These are phyloP conservation scores for Anagyrus pseudococci DNA, from an alignment of 2,888 invertebrate genomes.

Conservation along the genomic window DNA sequence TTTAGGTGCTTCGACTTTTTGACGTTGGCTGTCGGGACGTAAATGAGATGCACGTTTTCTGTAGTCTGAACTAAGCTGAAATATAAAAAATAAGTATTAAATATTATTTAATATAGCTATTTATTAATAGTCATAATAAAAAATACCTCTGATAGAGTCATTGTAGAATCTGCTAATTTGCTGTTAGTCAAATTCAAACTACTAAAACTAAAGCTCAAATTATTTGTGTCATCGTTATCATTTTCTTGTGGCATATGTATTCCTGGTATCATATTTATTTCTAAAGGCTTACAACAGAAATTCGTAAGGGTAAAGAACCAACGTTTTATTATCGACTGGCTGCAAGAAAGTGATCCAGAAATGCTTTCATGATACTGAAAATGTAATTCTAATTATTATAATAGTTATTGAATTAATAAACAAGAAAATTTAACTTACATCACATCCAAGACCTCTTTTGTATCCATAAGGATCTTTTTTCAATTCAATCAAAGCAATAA, in stretches of 20 bases:
- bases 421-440: conserved; percentile 55
- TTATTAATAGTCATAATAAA: too few relatives aligned
- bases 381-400: conserved; percentile 5
- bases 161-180: background rate
- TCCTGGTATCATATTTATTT: conserved; percentile 46
- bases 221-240: background rate
- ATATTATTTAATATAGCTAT: background rate
- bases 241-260: conserved; percentile 56
- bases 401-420: conserved; percentile 11
- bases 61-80: background rate
- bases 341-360: conserved; percentile 47
- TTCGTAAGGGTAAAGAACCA: conserved; percentile 60
- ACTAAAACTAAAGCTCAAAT: background rate
- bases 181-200: conserved; percentile 29
- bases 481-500: conserved; percentile 53
- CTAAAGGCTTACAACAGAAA: conserved; percentile 47
- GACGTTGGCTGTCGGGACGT: background rate
- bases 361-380: conserved; percentile 47
- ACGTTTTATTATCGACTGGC: conserved; percentile 51
- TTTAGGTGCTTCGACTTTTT: background rate
- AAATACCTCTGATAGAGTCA: conserved; percentile 18
- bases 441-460: conserved; percentile 55
- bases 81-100: background rate
- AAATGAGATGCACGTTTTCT: background rate
- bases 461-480: conserved; percentile 57